Percentiles rank a stretch among this genome's conserved stretches.
phyloP scores from a whole-genome alignment of 2,113 vertebrate genomes.

The Brachyhypopomus occidentalis region DNA sequence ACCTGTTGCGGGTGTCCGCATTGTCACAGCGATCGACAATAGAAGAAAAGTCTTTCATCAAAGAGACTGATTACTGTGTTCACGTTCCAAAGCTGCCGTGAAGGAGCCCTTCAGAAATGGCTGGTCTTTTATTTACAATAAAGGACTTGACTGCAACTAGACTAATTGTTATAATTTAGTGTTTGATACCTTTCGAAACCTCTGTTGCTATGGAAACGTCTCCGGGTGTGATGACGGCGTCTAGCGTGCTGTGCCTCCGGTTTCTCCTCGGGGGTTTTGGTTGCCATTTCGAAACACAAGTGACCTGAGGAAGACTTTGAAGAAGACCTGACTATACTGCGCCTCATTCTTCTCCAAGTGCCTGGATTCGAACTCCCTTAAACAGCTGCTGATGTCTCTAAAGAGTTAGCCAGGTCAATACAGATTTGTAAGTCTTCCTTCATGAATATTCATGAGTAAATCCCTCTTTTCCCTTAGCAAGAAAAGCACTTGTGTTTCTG shows the following conservation, averaged over 20 bases:
- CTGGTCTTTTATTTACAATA: neutral
- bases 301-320: conserved; percentile 41
- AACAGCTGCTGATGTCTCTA: conserved; percentile 43
- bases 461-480: conserved; percentile 20
- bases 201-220: neutral
- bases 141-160: neutral
- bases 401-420: conserved; percentile 51
- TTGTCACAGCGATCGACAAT: too few species aligned
- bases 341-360: conserved; percentile 39
- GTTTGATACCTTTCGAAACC: neutral
- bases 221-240: neutral
- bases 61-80: too few species aligned
- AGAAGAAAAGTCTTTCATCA: too few species aligned
- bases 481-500: neutral
- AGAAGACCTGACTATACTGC: conserved; percentile 18
- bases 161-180: neutral
- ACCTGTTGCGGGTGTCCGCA: too few species aligned
- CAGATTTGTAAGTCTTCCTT: conserved; percentile 54
- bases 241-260: neutral
- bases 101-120: too few species aligned
- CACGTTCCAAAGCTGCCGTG: too few species aligned
- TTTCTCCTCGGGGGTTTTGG: neutral
- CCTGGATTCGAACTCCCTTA: conserved; percentile 42
- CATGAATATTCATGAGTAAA: conserved; percentile 57
- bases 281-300: neutral